Evolutionary conservation across 2,888 invertebrate species (phyloP).

Genomic region (Sarcophaga carnaria): DNA sequence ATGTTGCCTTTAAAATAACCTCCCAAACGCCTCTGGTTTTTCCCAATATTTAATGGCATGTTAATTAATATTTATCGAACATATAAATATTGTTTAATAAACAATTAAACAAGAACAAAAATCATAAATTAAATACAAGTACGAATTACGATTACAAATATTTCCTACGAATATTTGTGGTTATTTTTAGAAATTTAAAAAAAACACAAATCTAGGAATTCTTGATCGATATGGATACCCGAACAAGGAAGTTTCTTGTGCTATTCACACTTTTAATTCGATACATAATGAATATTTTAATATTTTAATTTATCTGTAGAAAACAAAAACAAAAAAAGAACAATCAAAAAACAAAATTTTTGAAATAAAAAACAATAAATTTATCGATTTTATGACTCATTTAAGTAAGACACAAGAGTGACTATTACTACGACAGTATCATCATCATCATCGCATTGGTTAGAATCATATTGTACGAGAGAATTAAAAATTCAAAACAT

Average conservation of each 20-base stretch:
- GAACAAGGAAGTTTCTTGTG: conserved; percentile 48
- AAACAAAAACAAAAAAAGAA: neutral
- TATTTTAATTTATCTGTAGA: neutral
- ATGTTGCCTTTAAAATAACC: neutral
- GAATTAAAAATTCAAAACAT: conserved; percentile 51
- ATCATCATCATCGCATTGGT: no score
- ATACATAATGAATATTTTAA: conserved; percentile 3
- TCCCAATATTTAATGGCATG: neutral
- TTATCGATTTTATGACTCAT: conserved; percentile 28
- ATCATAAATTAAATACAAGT: no score
- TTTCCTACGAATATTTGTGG: neutral
- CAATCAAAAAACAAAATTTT: neutral
- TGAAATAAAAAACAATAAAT: neutral
- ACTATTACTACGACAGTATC: no score
- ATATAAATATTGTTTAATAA: no score
- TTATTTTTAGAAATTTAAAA: neutral
- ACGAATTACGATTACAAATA: neutral
- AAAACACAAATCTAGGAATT: conserved; percentile 5
- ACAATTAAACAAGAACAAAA: no score
- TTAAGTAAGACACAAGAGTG: neutral
- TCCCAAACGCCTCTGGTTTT: neutral
- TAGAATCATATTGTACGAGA: no score
- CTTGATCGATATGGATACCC: neutral
- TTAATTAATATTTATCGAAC: no score
- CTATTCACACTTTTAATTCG: conserved; percentile 37